Conservation (phyloP, 2,888 invertebrate genomes). For the Eupsilia transversa region DNA sequence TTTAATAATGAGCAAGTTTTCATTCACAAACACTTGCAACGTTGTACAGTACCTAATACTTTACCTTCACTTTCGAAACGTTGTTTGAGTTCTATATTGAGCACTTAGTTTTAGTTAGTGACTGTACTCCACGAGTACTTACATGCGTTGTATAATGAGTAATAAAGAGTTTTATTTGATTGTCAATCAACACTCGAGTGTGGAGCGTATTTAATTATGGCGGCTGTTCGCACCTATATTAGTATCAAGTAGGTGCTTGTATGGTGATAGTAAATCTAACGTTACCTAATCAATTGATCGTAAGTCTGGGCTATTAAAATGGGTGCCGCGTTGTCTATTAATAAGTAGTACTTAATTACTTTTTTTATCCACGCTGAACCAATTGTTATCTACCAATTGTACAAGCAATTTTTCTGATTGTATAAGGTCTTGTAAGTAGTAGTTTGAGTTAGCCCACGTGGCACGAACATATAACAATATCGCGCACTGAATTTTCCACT, state of each 20-base stretch:
- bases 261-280: conserved; percentile 46
- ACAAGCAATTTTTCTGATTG: conserved; percentile 1
- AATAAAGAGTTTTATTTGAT: conserved; percentile 70
- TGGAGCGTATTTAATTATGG: conserved; percentile 69
- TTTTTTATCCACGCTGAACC: background rate
- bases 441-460: too few species aligned
- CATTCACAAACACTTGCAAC: conserved; percentile 13
- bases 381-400: background rate
- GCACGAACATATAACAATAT: too few species aligned
- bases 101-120: conserved; percentile 5
- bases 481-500: too few species aligned
- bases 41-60: background rate
- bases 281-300: conserved; percentile 42
- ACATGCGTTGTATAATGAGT: conserved; percentile 64
- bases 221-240: conserved; percentile 62
- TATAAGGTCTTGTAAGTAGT: background rate
- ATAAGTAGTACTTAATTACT: background rate
- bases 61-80: conserved; percentile 11
- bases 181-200: conserved; percentile 71
- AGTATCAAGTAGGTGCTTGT: conserved; percentile 61
- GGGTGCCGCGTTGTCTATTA: conserved; percentile 21
- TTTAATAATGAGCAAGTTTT: conserved; percentile 15
- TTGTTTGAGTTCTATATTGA: conserved; percentile 19
- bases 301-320: conserved; percentile 17
- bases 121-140: conserved; percentile 47